Base-by-base conservation (phyloP, 2,888 invertebrate genomes). In the Galeopsomyia nigrocyanea region DNA sequence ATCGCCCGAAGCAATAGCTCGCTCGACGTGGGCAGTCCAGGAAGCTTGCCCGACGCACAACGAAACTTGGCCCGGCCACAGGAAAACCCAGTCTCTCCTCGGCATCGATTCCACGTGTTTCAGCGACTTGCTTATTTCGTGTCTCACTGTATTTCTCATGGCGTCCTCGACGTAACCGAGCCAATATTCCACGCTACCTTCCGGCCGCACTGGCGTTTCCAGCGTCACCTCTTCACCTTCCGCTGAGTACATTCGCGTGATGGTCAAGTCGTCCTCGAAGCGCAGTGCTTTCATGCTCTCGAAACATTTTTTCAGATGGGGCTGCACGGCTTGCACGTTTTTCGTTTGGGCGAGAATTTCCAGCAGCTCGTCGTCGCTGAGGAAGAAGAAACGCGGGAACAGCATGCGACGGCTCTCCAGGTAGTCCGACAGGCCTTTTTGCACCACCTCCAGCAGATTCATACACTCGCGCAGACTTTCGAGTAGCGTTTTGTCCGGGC, bases 231-330 rank as follows among this genome's bases (percentile, higher is more conserved):
- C 89, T 84, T 95, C 94, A 0, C 92, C 92, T 82, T 94, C 94
- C 13, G 90, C 91, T 0, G 94, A 94, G 81, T 90, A 92, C 93
- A 95, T 94, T 76, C 90, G 89, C 0, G 90, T 91, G 78, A 94
- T 94, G 80, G 89, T 87, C 57, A 93, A 83, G 81, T 94, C 93
- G 0, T 88, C 86, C 80, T 93, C 91, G 86, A 95, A 94, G 0
- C 89, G 89, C 68, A 94, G 89, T 90, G 90, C 51, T 10, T 91
- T 91, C 79, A 95, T 92, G 80, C 92, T 93, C 84, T 95, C 94
- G 85, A 95, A 95, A 86, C 94, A 94, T 85, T 95, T 95, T 77
- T 92, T 89, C n/a, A 95, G 87, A 86, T 94, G 94, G 0, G 94
- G 94, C 83, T 95, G 94, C 1, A 95, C 93, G 0, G 93, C 91